Base-by-base conservation (phyloP, 2,888 invertebrate genomes). In the Encarsia formosa region DNA sequence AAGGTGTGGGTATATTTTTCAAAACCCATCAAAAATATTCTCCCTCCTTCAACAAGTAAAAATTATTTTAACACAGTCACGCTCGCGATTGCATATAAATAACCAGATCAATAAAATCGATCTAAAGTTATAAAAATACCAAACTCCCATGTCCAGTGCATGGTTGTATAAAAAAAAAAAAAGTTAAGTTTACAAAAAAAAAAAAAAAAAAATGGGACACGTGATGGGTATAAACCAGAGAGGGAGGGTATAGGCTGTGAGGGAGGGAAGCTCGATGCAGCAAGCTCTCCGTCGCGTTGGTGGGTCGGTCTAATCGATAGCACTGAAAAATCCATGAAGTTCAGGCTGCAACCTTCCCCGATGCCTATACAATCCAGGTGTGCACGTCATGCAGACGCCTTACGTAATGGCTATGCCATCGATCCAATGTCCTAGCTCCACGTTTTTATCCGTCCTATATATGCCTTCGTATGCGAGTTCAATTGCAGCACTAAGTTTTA, bases 281-380 rank as follows among this genome's bases (percentile, higher is more conserved):
- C 23, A 11, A 11, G 13, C 11, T 19, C 26, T 26, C 26, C 26
- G 4, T 4, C n/a, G 26, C 15, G 20, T 18, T n/a, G 15, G 5
- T 23, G n/a, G n/a, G n/a, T n/a, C n/a, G n/a, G n/a, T 16, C 22
- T 19, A 61, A 64, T 67, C 63, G 63, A 67, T 65, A 64, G 44
- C 60, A 52, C 58, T 65, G 58, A 65, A 67, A 66, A 63, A 67
- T 65, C 63, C 59, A 60, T 54, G 47, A 61, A 61, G 62, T 64
- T 63, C 57, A 61, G 59, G 42, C 57, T 38, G 43, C 37, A 41
- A 37, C 37, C 37, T 37, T 37, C 18, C 20, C 2, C 37, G 24
- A 15, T 9, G 6, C 15, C 20, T 23, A 4, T 26, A 16, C 16
- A 15, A n/a, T 34, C 13, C 16, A 34, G 13, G n/a, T 34, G n/a